Base-by-base conservation (phyloP, 1,140 invertebrate genomes). In the Mya arenaria region DNA sequence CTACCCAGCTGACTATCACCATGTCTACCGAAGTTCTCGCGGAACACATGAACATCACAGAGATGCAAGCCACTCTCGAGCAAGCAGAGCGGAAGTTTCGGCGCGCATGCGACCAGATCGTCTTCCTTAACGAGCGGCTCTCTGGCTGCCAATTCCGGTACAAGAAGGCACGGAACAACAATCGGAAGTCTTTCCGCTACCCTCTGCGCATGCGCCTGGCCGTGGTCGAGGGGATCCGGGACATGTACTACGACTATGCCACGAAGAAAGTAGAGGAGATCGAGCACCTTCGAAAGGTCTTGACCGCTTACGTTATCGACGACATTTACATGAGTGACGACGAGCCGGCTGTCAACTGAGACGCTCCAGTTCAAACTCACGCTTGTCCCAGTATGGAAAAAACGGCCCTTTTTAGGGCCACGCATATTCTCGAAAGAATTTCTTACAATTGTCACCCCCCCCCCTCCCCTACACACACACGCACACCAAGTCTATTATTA, bases 211-310 rank as follows among this genome's bases (percentile, higher is more conserved):
- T 85, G 48, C 74, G 85, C 30, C 72, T 86, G 8, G 81, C 85
- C 15, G 72, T 86, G 1, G 58, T 81, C 1, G 85, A 86, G 56
- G 85, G 83, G 25, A 65, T 85, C 17, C 72, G 83, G 55, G 81
- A 85, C 58, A 80, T 86, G 68, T 86, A 85, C 68, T 81, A 83
- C 37, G 77, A 85, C 37, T 86, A 83, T 32, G 81, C 83, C 48
- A 52, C 30, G 19, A 37, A 60, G 65, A 77, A 77, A 39, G 82
- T 56, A 4, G 17, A 44, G 23, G 73, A 83, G 37, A 41, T 83
- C n/a, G 68, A 66, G 41, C n/a, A 63, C 10, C 41, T 82, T 23
- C 68, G 69, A 32, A 17, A 58, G 1, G n/a, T 52, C 5, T 32
- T 78, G 36, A 19, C 34, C 23, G 66, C 36, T 13, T 5, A 32